Evolutionary conservation across 1,140 invertebrate genomes (phyloP).

Genomic region (Leptinotarsa defecta): DNA sequence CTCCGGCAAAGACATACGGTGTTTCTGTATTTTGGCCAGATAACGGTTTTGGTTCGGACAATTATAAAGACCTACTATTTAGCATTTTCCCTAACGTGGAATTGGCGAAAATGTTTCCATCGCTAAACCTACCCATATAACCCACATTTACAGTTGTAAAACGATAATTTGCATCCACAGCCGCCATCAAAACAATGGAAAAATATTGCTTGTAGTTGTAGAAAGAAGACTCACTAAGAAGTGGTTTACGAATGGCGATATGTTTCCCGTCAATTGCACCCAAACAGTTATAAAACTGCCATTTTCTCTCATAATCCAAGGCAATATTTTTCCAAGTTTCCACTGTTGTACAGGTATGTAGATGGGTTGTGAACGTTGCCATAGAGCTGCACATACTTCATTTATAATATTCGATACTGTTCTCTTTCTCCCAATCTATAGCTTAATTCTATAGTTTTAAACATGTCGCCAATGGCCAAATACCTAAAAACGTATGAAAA

Average conservation of each 20-base stretch:
- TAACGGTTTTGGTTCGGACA: constrained; percentile 14
- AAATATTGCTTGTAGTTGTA: constrained; percentile 51
- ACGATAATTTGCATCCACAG: constrained; percentile 56
- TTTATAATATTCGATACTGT: constrained; percentile 42
- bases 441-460: constrained; percentile 25
- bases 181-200: constrained; percentile 56
- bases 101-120: constrained; percentile 32
- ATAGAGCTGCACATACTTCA: constrained; percentile 40
- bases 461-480: constrained; percentile 30
- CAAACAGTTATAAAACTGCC: constrained; percentile 56
- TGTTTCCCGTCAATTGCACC: constrained; percentile 58
- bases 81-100: constrained; percentile 11
- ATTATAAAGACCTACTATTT: constrained; percentile 4
- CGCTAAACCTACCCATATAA: constrained; percentile 52
- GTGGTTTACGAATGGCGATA: constrained; percentile 32
- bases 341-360: constrained; percentile 32
- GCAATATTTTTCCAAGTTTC: constrained; percentile 43
- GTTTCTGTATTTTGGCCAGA: constrained; percentile 22
- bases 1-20: constrained; percentile 56
- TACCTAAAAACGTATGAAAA: constrained; percentile 26
- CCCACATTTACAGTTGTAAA: constrained; percentile 56
- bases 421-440: constrained; percentile 39
- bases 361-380: constrained; percentile 38
- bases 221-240: constrained; percentile 30
- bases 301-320: constrained; percentile 43